Evolutionary conservation across 2,113 vertebrate genomes (phyloP).

Genomic region (Vombatus ursinus): DNA sequence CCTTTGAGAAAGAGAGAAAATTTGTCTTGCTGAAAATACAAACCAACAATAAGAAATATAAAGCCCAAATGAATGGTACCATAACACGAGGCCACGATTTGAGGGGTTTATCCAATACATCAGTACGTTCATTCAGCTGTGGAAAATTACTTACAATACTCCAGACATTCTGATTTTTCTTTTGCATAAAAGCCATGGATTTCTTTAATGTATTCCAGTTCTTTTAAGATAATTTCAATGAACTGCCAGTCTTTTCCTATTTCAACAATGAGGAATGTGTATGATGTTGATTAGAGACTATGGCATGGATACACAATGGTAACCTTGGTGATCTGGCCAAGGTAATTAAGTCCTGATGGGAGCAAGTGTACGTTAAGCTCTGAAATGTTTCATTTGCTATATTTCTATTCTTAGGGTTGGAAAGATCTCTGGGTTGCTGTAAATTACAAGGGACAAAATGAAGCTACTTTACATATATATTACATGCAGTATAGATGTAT

Average conservation of each 20-base stretch:
- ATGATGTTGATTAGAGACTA: neutral
- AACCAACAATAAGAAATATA: neutral
- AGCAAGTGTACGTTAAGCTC: neutral
- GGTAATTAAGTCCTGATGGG: neutral
- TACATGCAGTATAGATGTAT: neutral
- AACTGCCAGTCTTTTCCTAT: neutral
- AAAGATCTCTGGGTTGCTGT: neutral
- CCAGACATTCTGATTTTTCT: neutral
- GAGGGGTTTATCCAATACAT: neutral
- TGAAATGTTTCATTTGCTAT: neutral
- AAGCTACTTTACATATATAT: neutral
- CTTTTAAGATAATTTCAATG: neutral
- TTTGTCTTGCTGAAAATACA: neutral
- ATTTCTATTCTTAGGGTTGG: constrained; percentile 8
- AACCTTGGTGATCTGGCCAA: neutral
- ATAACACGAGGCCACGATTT: neutral
- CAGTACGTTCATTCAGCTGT: neutral
- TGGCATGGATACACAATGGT: neutral
- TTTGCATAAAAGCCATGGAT: neutral
- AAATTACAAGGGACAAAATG: neutral
- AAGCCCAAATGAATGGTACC: neutral
- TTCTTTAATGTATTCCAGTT: neutral
- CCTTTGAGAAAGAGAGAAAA: neutral
- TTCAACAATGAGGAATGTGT: neutral
- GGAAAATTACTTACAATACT: neutral